Base-by-base conservation (phyloP, 2,888 invertebrate species). In the Meliscaeva auricollis region DNA sequence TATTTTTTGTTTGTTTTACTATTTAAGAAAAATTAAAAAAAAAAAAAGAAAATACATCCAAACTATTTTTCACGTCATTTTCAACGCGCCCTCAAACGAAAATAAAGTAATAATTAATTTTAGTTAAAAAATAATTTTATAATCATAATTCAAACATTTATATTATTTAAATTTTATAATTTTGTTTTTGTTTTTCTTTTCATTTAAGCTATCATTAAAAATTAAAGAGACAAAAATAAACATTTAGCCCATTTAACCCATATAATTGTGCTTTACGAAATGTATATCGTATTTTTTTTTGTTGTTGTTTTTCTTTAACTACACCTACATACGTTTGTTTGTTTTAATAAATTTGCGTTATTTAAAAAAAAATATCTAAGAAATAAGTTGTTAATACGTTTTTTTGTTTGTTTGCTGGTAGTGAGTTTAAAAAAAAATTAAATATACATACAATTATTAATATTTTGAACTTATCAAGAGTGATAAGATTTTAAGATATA, bases 211-310 rank as follows among this genome's bases (percentile, higher is more conserved):
- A 62, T 30, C 26, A 62, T 44, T n/a, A 17, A 48, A 74, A n/a
- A 46, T 69, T n/a, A n/a, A 58, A 41, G n/a, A 41, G 17, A 58
- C n/a, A 41, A 26, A 35, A 69, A 66, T 9, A 72, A 46, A 76
- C 58, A 58, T 74, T 30, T 48, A 74, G 32, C 26, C 26, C 26
- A 13, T 38, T 38, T 38, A 38, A 38, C 84, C 79, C 79, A 79
- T 75, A 4, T 68, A 60, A 22, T 84, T 84, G 84, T 84, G 84
- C 84, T 84, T 58, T 84, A 84, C 83, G 83, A 83, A 74, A 78
- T 64, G 50, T 83, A 22, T 78, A 83, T 78, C 83, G 83, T 83
- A 83, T 56, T 76, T 70, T 56, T 11, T 7, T 70, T 66, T 73
- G 26, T n/a, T n/a, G n/a, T n/a, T n/a, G n/a, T n/a, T n/a, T n/a